These are phyloP conservation scores for Microcebus murinus DNA, from an alignment of 2,113 vertebrate species.

Conservation along the genomic window DNA sequence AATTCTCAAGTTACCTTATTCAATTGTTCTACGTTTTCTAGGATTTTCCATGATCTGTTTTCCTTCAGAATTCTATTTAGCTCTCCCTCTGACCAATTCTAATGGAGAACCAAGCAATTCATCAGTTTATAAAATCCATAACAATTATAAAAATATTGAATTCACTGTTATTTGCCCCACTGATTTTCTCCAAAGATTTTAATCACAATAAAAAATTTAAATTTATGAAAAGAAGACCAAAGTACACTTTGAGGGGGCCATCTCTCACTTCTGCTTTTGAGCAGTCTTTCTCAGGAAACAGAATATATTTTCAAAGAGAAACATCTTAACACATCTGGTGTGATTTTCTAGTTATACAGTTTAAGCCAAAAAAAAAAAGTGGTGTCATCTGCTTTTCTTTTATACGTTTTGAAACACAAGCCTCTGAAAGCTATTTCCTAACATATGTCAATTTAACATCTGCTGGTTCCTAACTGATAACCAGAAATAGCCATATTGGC, in stretches of 20 bases:
- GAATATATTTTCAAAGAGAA: constrained; percentile 55
- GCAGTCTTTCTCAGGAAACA: constrained; percentile 44
- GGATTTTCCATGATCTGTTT: not conserved
- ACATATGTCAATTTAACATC: constrained; percentile 71
- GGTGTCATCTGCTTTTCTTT: constrained; percentile 71
- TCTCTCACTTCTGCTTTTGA: constrained; percentile 1
- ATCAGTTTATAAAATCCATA: not conserved
- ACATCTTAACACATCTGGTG: constrained; percentile 70
- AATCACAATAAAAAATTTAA: constrained; percentile 30
- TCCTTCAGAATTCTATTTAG: not conserved
- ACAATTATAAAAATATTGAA: constrained; percentile 7
- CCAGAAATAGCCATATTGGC: not conserved
- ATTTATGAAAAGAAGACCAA: constrained; percentile 20
- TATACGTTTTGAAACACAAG: constrained; percentile 65
- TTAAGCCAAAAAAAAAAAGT: constrained; percentile 54
- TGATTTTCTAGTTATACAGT: constrained; percentile 66
- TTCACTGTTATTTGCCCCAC: not conserved
- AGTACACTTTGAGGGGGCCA: not conserved
- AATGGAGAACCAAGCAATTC: not conserved
- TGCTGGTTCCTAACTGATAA: constrained; percentile 58
- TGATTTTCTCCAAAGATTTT: constrained; percentile 40
- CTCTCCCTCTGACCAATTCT: not conserved
- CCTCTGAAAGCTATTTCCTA: constrained; percentile 67
- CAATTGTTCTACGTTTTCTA: not conserved
- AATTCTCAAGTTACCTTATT: not conserved